phyloP scores from a whole-genome alignment of 2,113 vertebrate genomes.

The Microcebus ravelobensis region DNA sequence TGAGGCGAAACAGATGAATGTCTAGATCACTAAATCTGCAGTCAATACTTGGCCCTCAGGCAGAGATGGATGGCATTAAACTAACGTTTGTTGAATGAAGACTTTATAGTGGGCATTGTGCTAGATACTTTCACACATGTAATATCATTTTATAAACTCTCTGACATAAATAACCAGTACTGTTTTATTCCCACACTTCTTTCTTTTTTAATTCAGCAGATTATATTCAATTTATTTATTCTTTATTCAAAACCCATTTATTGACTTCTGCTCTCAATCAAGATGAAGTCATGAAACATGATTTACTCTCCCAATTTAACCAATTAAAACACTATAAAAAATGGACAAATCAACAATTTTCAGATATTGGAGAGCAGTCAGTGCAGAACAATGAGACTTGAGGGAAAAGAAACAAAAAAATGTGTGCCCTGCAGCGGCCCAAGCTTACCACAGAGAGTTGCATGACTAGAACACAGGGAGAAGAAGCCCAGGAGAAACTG shows the following conservation, averaged over 20 bases:
- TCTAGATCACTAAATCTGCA: background rate
- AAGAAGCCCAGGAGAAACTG: background rate
- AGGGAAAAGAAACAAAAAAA: background rate
- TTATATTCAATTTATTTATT: background rate
- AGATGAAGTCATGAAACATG: background rate
- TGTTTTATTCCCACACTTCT: background rate
- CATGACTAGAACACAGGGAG: background rate
- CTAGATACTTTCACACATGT: background rate
- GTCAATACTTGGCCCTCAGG: background rate
- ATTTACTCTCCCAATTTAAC: background rate
- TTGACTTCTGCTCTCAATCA: background rate
- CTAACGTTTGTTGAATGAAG: background rate
- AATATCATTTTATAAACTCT: background rate
- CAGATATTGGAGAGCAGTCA: background rate
- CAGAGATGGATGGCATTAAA: background rate
- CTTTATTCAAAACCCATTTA: background rate
- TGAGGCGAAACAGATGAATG: background rate
- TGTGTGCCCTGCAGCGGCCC: background rate
- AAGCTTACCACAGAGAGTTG: background rate
- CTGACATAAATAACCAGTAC: background rate
- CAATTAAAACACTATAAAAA: background rate
- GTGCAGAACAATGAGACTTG: background rate
- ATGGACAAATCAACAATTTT: background rate
- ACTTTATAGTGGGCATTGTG: background rate
- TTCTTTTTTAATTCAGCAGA: background rate